A percentile compares a stretch with the other conserved stretches of the same genome.
Conservation (phyloP, 2,888 invertebrate genomes). For the Conistra vaccinii region DNA sequence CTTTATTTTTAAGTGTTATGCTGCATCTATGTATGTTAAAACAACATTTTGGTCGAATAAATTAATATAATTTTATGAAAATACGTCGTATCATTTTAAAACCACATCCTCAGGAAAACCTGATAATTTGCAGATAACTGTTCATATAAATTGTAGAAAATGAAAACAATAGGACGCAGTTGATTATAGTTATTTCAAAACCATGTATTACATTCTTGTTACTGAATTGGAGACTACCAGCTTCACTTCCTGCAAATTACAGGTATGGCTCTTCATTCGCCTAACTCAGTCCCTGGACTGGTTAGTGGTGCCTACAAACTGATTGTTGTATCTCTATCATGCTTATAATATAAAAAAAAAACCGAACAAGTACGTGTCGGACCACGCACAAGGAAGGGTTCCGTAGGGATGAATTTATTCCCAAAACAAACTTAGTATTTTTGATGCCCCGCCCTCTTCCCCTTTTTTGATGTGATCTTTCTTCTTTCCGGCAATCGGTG, state of each 20-base stretch:
- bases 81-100: conserved; percentile 44
- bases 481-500: no score
- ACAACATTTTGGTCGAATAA: conserved; percentile 10
- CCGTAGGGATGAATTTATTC: no score
- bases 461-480: no score
- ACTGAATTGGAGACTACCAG: conserved; percentile 81
- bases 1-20: background rate
- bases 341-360: no score
- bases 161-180: conserved; percentile 8
- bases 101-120: conserved; percentile 63
- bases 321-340: no score
- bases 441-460: no score
- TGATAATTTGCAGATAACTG: conserved; percentile 37
- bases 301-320: no score
- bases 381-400: no score
- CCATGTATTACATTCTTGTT: conserved; percentile 84
- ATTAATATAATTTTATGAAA: conserved; percentile 2
- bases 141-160: conserved; percentile 32
- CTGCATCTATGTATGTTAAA: background rate
- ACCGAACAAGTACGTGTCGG: no score
- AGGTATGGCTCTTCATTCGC: conserved; percentile 72
- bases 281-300: background rate
- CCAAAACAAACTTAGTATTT: no score
- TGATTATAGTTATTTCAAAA: conserved; percentile 26
- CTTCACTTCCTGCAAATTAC: conserved; percentile 83